Base-by-base conservation (phyloP, 2,113 vertebrate species). In the Esox niger region DNA sequence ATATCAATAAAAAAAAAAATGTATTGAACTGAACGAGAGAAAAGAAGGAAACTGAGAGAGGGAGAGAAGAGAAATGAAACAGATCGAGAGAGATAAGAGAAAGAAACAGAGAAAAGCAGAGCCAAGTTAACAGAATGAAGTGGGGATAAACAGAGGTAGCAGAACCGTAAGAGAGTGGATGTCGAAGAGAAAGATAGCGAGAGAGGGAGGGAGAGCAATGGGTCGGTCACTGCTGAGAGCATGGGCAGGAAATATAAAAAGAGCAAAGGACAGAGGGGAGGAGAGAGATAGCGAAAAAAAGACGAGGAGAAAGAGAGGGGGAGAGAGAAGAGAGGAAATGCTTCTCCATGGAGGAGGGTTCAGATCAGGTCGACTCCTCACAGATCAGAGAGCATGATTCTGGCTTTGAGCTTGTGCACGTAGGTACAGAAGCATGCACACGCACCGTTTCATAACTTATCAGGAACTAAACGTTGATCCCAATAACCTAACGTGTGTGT, bases 321-420 rank as follows among this genome's bases (percentile, higher is more conserved):
- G 2, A 38, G 35, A 8, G 35, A 38, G 35, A 8, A 33, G 32
- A 33, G 38, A 43, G 38, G 38, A 43, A 43, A 43, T 4, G 38
- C 38, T 43, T 2, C 66, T 43, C 62, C 54, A 32, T 3, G 46
- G 25, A 7, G 27, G 47, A 72, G 60, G 75, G 78, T 81, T 86
- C 80, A 83, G 55, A 49, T 47, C 70, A 69, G 82, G 79, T 82
- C 81, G 62, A 6, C 20, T n/a, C 26, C 68, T 35, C 68, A 62
- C 66, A 68, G 25, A 62, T 29, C 66, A 68, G 25, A 62, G 43
- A 54, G 47, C 29, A 62, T 67, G 59, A 66, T 35, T 66, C 59
- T 72, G 27, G 61, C 69, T 73, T 33, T 33, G 61, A 38, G 33
- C 10, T 11, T 38, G 35, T 15, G 35, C 35, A 43, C 35, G 2